Evolutionary conservation across 1,140 invertebrate genomes (phyloP), one percentile per base, ranked within the genome.

Genomic region (Rhyacophila brunnea): DNA sequence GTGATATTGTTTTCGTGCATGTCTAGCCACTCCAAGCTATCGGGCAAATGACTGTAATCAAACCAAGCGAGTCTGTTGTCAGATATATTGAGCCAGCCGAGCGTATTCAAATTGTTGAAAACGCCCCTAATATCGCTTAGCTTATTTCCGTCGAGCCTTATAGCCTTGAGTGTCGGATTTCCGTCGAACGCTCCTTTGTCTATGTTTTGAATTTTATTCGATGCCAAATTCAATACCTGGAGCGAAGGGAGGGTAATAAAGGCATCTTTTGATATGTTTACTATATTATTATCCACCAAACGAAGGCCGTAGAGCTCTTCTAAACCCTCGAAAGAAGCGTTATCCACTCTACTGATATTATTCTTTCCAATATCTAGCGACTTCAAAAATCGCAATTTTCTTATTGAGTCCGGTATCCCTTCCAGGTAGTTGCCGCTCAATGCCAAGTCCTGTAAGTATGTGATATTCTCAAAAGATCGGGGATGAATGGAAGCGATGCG

Each of bases 311-410:
- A 86, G 0, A 86, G 70, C 48, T 84, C 77, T 64, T 85, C 82
- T 42, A 89, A 72, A 1, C 84, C 84, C 65, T 84, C 79, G 70
- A 87, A 87, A 62, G 81, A 84, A 10, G 77, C 71, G 67, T 83
- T 84, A 14, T 74, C 75, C 45, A 84, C 74, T 42, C 79, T 74
- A 49, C 78, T 75, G 60, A 92, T 88, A 56, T 81, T 82, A 70
- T 93, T 93, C 69, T 89, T 88, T 2, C 88, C 88, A 42, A 92
- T 78, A 74, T 92, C 89, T 18, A 93, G 77, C 0, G 85, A 89
- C 72, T 88, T 89, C 42, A 93, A 75, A 64, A 83, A 83, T 17
- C 74, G 69, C n/a, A 93, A 71, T 58, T 81, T 80, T 54, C 81
- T 81, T 1, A 92, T 81, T 6, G 87, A 85, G 50, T 80, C 78